These are phyloP conservation scores for Agrilus planipennis DNA, from an alignment of 1,140 invertebrate species.

Conservation along the genomic window DNA sequence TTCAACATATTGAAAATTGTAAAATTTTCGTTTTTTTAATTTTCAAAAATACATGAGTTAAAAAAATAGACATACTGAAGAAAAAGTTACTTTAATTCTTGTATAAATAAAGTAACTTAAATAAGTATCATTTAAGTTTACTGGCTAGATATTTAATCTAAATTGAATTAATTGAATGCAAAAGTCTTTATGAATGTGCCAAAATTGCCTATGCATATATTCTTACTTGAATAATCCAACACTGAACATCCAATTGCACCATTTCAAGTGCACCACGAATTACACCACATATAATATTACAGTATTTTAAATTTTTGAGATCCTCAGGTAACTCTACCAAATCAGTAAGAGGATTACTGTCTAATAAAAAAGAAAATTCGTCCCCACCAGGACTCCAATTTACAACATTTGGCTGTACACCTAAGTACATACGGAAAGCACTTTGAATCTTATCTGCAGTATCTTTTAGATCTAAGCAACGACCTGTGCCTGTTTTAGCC, in stretches of 20 bases:
- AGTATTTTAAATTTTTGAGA: slow-evolving; percentile 81
- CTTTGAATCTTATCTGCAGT: slow-evolving; percentile 89
- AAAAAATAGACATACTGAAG: too few species aligned
- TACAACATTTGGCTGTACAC: slow-evolving; percentile 77
- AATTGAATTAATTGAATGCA: too few species aligned
- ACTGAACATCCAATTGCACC: slow-evolving; percentile 74
- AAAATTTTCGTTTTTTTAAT: too few species aligned
- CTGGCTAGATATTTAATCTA: too few species aligned
- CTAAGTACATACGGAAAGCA: slow-evolving; percentile 83
- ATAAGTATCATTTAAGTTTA: too few species aligned
- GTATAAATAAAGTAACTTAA: too few species aligned
- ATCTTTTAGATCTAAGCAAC: slow-evolving; percentile 93
- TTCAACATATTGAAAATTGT: too few species aligned
- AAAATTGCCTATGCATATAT: slow-evolving; percentile 8
- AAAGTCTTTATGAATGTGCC: too few species aligned
- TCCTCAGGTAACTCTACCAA: slow-evolving; percentile 97
- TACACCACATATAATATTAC: slow-evolving; percentile 87
- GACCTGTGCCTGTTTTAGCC: slow-evolving; percentile 75
- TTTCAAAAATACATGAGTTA: too few species aligned
- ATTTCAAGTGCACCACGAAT: slow-evolving; percentile 93
- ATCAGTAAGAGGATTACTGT: slow-evolving; percentile 93
- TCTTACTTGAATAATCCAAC: slow-evolving; percentile 60
- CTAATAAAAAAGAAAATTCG: slow-evolving; percentile 93
- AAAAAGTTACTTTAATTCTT: too few species aligned
- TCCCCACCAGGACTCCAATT: slow-evolving; percentile 91